These are phyloP conservation scores for Crocidura indochinensis DNA, from an alignment of 2,797 vertebrate genomes.

Conservation along the genomic window DNA sequence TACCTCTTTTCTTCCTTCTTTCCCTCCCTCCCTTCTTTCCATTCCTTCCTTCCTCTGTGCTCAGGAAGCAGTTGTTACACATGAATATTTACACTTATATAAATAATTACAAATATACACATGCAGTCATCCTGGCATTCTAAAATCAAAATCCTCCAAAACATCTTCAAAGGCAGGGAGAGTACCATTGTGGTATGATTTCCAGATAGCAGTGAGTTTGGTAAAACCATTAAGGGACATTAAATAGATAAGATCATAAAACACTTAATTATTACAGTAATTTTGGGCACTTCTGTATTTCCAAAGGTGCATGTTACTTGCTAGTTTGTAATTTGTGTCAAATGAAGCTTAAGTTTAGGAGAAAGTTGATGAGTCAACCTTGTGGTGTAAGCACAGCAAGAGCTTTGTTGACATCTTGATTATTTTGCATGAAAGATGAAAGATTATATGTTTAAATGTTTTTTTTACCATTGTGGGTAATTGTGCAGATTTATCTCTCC, in stretches of 20 bases:
- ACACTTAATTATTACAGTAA: conserved; percentile 16
- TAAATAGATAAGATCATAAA: neutral
- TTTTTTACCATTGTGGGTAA: neutral
- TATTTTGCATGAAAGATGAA: neutral
- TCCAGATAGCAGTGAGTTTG: neutral
- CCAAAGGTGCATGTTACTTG: neutral
- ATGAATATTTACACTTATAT: neutral
- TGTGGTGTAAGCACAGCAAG: neutral
- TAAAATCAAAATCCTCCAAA: neutral
- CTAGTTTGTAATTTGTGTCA: conserved; percentile 29
- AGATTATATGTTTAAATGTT: neutral
- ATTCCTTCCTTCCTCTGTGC: too few relatives aligned
- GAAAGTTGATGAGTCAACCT: neutral
- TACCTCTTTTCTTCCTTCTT: too few relatives aligned
- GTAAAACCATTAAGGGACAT: neutral
- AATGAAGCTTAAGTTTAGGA: neutral
- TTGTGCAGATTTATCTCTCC: neutral
- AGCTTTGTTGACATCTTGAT: neutral
- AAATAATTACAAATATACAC: neutral
- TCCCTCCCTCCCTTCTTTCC: too few relatives aligned
- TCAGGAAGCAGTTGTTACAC: too few relatives aligned
- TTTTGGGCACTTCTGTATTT: conserved; percentile 39
- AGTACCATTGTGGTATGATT: neutral
- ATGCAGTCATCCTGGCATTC: neutral
- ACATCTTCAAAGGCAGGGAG: neutral